These are phyloP conservation scores for Antigone vipio DNA, from an alignment of 2,113 vertebrate genomes.

Conservation along the genomic window DNA sequence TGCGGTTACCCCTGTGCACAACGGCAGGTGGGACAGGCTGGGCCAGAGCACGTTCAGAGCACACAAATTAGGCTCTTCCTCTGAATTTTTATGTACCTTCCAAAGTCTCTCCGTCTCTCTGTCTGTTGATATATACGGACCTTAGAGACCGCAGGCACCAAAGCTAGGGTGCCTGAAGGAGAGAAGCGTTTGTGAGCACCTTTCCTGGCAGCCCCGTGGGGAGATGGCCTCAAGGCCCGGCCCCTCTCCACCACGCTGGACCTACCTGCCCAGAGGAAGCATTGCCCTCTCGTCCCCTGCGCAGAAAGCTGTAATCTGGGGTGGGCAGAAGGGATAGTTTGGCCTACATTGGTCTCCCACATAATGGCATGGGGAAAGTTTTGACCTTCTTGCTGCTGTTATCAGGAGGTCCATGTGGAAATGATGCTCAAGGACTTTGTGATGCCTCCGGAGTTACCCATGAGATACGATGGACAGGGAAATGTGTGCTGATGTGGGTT, in stretches of 20 bases:
- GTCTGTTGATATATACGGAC: background rate
- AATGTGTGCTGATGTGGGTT: rapidly evolving
- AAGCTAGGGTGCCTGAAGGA: background rate
- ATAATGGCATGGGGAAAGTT: background rate
- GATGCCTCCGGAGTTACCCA: background rate
- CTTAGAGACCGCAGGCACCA: background rate
- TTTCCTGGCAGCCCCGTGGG: background rate
- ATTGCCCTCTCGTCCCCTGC: background rate
- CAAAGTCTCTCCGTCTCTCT: background rate
- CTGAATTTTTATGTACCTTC: background rate
- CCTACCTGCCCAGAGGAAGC: background rate
- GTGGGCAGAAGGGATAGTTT: background rate
- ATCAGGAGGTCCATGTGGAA: background rate
- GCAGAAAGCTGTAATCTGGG: background rate
- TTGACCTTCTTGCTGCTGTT: background rate
- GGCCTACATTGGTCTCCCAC: background rate
- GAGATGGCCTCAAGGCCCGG: background rate
- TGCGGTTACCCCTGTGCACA: rapidly evolving
- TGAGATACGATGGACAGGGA: background rate
- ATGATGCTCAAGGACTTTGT: background rate
- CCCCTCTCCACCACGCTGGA: background rate
- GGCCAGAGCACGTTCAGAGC: background rate
- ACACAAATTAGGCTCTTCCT: background rate
- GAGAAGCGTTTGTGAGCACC: background rate
- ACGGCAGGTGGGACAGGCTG: background rate